phyloP scores from a whole-genome alignment of 2,797 vertebrate species.

The Microctenopoma stevenorrisi region DNA sequence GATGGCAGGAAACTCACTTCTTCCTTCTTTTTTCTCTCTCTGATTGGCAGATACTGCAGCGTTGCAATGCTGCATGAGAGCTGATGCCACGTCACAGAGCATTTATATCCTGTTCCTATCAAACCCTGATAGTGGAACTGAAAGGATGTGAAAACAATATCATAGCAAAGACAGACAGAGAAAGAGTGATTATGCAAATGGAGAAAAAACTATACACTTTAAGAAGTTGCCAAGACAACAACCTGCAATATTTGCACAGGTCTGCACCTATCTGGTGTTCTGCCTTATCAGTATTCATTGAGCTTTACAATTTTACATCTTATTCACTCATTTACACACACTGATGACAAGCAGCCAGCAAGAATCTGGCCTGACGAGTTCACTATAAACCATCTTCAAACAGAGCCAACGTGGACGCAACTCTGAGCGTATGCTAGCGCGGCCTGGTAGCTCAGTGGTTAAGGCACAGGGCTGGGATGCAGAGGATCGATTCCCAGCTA shows the following conservation, averaged over 20 bases:
- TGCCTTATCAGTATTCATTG: too few species aligned
- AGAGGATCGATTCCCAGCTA: too few species aligned
- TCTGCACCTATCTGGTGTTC: too few species aligned
- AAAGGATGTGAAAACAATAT: constrained; percentile 17
- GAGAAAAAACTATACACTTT: background rate
- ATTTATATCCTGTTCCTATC: constrained; percentile 28
- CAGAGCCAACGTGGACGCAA: too few species aligned
- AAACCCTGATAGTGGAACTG: constrained; percentile 18
- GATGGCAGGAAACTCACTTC: constrained; percentile 12
- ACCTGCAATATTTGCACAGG: background rate
- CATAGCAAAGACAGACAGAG: constrained; percentile 7
- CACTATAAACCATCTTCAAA: too few species aligned
- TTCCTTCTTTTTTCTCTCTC: background rate
- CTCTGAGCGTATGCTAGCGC: too few species aligned
- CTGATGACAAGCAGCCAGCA: too few species aligned
- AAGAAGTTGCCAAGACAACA: constrained; percentile 35
- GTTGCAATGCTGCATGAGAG: constrained; percentile 2
- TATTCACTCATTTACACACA: too few species aligned
- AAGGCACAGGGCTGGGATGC: too few species aligned
- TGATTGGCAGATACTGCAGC: constrained; percentile 25
- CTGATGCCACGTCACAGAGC: constrained; percentile 21
- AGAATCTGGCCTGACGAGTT: too few species aligned
- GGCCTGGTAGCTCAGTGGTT: too few species aligned
- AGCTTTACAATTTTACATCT: too few species aligned
- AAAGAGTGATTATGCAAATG: background rate